Base-by-base conservation (phyloP, 2,888 invertebrate genomes). In the Automeris io region DNA sequence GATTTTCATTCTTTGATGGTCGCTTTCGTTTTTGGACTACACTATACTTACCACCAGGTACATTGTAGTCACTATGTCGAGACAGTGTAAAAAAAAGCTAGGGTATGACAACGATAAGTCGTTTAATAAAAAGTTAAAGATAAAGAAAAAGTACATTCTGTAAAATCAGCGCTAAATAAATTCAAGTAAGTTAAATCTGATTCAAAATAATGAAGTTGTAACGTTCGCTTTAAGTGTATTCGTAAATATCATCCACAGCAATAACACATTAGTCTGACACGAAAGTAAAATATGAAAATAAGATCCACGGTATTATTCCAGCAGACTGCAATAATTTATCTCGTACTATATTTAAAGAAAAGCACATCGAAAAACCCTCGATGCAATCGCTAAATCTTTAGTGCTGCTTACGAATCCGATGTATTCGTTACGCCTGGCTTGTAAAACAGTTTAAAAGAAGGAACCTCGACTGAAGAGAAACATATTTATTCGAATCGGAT, bases 341-440 rank as follows among this genome's bases (percentile, higher is more conserved):
- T 13, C 35, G 31, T 33, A 48, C 45, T 46, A 48, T 46, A 47
- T 54, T 51, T 45, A 47, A 55, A 47, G 37, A 45, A 42, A 50
- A 43, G 41, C 43, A 46, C 44, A 51, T 56, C 33, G 22, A 45
- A 52, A 46, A 49, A 33, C 33, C 24, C 18, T 4, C 40, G 31
- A 38, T 33, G 31, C 36, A 23, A 9, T 21, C 7, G 40, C 35
- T 39, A 38, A 41, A 40, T 38, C 29, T 46, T 46, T 45, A 56
- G 49, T 55, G 42, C 39, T 34, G 25, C 33, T 40, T 42, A 40
- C 5, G 33, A 33, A 26, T 35, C 29, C 36, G 38, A 33, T 11
- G 43, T 36, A 41, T n/a, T n/a, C n/a, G n/a, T n/a, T 43, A 38
- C 41, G 44, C 48, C 38, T 38, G 39, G 22, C 4, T 39, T 26